phyloP scores from a whole-genome alignment of 2,113 vertebrate species.

The Lipophrys pholis region DNA sequence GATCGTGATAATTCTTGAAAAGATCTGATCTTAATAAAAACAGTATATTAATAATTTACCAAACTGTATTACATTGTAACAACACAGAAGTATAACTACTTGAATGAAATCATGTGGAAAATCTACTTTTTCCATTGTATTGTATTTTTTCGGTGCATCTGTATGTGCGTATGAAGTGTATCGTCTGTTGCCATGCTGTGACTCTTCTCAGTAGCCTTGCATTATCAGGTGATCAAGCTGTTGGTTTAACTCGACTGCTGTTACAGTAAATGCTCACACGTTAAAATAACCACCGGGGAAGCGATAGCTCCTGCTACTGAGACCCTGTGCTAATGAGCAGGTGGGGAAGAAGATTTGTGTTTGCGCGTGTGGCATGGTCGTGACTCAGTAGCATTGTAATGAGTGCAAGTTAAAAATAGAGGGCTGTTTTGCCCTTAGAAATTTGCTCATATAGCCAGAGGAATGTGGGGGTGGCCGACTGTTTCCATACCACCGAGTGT shows the following conservation, averaged over 20 bases:
- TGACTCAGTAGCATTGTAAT: conserved; percentile 39
- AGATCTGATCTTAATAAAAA: neutral
- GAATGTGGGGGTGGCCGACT: conserved; percentile 37
- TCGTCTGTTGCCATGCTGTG: neutral
- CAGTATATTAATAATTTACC: no score
- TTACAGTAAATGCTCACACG: conserved; percentile 18
- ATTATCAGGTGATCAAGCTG: conserved; percentile 20
- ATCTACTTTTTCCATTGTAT: no score
- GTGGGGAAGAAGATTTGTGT: neutral
- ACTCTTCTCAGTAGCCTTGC: conserved; percentile 6
- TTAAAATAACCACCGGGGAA: conserved; percentile 40
- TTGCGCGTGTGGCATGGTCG: neutral
- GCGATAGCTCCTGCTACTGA: conserved; percentile 32
- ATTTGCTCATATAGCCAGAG: conserved; percentile 42
- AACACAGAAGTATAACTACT: no score
- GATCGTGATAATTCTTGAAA: neutral
- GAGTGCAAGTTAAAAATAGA: conserved; percentile 67
- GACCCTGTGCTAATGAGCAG: conserved; percentile 32
- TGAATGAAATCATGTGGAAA: no score
- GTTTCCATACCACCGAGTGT: neutral
- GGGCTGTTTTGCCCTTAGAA: conserved; percentile 42
- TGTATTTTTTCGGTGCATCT: no score
- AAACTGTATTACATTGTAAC: no score
- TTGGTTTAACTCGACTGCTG: conserved; percentile 31
- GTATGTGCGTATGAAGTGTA: no score